phyloP scores from a whole-genome alignment of 2,888 invertebrate genomes.

The Oscheius sp. region DNA sequence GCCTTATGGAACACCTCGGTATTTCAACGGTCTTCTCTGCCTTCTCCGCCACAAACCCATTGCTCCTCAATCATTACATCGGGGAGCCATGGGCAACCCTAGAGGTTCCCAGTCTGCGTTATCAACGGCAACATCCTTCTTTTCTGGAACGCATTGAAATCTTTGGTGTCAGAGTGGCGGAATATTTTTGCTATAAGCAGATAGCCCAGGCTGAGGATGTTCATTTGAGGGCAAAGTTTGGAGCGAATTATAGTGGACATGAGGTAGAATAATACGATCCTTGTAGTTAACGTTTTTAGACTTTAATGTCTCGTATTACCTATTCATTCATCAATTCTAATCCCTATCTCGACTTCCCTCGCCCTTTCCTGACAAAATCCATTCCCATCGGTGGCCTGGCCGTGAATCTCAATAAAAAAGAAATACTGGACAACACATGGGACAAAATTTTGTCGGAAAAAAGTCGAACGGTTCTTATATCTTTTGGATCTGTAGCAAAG shows the following conservation, averaged over 20 bases:
- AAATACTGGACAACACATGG: constrained; percentile 21
- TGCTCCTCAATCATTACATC: constrained; percentile 2
- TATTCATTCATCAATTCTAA: constrained; percentile 38
- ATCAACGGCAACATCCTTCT: background rate
- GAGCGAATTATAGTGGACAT: background rate
- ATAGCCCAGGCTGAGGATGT: background rate
- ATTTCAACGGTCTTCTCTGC: constrained; percentile 14
- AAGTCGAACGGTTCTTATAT: constrained; percentile 19
- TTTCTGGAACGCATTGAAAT: too few species aligned
- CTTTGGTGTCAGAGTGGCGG: too few species aligned
- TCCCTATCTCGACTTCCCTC: constrained; percentile 45
- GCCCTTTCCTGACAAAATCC: constrained; percentile 34
- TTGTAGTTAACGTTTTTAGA: background rate
- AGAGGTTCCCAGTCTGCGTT: constrained; percentile 1
- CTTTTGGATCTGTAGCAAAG: constrained; percentile 29
- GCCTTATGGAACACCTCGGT: constrained; percentile 11
- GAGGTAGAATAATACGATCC: background rate
- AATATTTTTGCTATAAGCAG: background rate
- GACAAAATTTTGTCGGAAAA: constrained; percentile 17
- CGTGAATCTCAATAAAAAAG: constrained; percentile 25
- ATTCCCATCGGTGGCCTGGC: constrained; percentile 43
- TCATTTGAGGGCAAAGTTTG: background rate
- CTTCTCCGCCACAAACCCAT: constrained; percentile 1
- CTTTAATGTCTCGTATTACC: constrained; percentile 26
- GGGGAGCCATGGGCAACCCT: constrained; percentile 13